A percentile compares a stretch with the other conserved stretches of the same genome.
Conservation (phyloP, 2,888 invertebrate species). For the Drosophila greeni region DNA sequence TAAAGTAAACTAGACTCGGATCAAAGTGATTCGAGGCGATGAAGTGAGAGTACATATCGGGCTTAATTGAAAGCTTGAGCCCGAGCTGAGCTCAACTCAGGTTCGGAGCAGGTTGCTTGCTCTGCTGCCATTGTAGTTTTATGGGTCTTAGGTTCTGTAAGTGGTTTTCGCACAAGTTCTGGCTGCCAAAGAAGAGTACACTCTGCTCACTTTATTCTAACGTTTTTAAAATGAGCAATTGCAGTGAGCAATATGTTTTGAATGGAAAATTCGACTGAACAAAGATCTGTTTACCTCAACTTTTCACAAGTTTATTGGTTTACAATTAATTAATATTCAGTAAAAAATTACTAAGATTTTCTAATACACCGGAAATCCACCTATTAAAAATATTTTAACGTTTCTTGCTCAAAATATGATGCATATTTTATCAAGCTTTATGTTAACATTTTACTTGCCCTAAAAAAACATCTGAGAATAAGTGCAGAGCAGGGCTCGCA, state of each 20-base stretch:
- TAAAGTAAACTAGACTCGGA: conserved; percentile 27
- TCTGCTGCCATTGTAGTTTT: conserved; percentile 4
- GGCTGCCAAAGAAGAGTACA: neutral
- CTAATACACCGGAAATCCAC: no score
- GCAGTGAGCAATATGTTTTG: neutral
- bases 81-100: conserved; percentile 8
- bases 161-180: conserved; percentile 2
- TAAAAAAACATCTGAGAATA: neutral
- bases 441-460: neutral
- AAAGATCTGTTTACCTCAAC: no score
- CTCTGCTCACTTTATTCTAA: neutral
- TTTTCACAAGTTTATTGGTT: no score
- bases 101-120: conserved; percentile 6
- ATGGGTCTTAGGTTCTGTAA: conserved; percentile 8
- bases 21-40: conserved; percentile 43
- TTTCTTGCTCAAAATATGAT: no score
- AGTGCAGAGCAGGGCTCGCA: neutral
- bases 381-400: no score
- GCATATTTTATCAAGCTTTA: no score
- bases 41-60: conserved; percentile 37
- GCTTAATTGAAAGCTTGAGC: conserved; percentile 40
- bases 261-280: neutral
- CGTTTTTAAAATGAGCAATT: neutral
- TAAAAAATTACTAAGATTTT: no score
- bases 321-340: no score